A percentile compares a stretch with the other conserved stretches of the same genome.
Evolutionary conservation across 2,888 invertebrate species (phyloP).

Genomic region (Idaea straminata): DNA sequence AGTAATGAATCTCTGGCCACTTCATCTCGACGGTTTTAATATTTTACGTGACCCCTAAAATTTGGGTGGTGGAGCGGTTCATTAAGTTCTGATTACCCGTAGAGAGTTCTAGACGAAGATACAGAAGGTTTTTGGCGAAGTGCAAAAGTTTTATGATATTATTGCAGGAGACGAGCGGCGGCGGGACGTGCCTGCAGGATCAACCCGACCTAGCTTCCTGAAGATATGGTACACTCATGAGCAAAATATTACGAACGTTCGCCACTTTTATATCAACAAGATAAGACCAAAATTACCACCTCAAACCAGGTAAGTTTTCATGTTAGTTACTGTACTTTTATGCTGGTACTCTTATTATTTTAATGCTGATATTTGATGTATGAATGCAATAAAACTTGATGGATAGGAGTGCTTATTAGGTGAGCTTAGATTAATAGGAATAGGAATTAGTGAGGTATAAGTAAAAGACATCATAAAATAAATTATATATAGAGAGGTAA

Average conservation of each 20-base stretch:
- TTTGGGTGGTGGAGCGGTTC: slow-evolving; percentile 74
- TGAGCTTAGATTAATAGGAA: background rate
- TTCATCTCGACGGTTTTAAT: slow-evolving; percentile 76
- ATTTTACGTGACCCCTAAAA: slow-evolving; percentile 80
- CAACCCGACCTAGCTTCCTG: background rate
- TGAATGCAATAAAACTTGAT: background rate
- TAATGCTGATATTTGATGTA: slow-evolving; percentile 1
- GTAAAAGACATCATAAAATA: background rate
- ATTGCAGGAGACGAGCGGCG: slow-evolving; percentile 62
- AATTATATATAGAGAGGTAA: background rate
- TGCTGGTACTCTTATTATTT: background rate
- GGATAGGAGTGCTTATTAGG: background rate
- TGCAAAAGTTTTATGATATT: slow-evolving; percentile 78
- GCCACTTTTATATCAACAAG: background rate
- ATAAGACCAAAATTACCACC: background rate
- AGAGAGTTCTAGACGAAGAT: slow-evolving; percentile 64
- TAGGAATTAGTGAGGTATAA: background rate
- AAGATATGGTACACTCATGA: background rate
- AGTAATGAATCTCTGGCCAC: slow-evolving; percentile 78
- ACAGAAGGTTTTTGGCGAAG: slow-evolving; percentile 69
- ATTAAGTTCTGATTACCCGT: slow-evolving; percentile 77
- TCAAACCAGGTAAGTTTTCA: background rate
- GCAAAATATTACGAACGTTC: background rate
- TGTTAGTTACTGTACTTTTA: background rate
- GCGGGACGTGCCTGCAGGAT: slow-evolving; percentile 38